These are phyloP conservation scores for Esox masquinongy DNA, from an alignment of 2,797 vertebrate species.

Conservation along the genomic window DNA sequence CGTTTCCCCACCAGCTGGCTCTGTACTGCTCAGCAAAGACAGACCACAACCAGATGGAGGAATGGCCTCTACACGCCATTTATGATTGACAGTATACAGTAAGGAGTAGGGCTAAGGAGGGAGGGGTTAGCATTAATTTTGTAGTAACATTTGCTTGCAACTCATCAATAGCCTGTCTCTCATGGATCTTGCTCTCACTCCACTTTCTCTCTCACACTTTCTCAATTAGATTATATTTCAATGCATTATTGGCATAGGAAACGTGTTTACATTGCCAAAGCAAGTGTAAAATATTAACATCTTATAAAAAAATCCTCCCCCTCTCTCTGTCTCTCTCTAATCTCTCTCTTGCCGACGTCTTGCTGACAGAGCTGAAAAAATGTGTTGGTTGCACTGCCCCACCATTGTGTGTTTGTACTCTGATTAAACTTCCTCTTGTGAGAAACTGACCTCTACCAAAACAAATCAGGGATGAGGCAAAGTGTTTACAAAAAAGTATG, in stretches of 20 bases:
- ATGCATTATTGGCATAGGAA: too few species aligned
- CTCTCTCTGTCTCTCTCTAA: neutral
- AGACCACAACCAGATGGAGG: constrained; percentile 9
- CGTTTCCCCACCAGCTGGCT: constrained; percentile 63
- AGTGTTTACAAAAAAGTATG: neutral
- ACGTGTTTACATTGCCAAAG: too few species aligned
- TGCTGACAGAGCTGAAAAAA: neutral
- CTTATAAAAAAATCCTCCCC: too few species aligned
- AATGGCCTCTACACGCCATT: constrained; percentile 11
- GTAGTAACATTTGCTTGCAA: neutral
- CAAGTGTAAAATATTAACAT: too few species aligned
- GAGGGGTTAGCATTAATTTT: neutral
- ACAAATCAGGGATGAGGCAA: neutral
- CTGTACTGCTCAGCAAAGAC: constrained; percentile 39
- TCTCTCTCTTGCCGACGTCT: neutral
- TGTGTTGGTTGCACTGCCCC: neutral
- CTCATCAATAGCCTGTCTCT: neutral
- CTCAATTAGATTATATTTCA: neutral
- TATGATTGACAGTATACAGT: constrained; percentile 9
- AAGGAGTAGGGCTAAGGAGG: neutral
- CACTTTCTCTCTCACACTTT: constrained; percentile 7
- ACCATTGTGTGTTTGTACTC: neutral
- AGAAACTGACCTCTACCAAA: neutral
- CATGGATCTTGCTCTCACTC: neutral
- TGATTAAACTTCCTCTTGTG: constrained; percentile 1